These are phyloP conservation scores for Bovichtus diacanthus DNA, from an alignment of 2,797 vertebrate species.

Conservation along the genomic window DNA sequence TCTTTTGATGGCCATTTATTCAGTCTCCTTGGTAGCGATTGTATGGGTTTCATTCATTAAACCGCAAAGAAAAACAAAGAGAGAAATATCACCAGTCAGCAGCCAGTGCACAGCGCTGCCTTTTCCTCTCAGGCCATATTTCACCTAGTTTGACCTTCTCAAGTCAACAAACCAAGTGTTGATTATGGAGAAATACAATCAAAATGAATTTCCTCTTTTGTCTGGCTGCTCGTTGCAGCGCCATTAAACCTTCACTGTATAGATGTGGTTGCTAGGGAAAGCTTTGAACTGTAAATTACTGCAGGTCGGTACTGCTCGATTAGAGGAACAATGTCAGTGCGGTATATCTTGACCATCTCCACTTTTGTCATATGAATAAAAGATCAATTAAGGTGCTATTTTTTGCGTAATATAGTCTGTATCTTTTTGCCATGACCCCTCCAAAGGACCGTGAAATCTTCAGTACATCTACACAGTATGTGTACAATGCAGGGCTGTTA, in stretches of 20 bases:
- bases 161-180: conserved; percentile 69
- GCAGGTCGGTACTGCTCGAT: background rate
- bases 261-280: conserved; percentile 44
- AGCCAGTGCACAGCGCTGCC: conserved; percentile 45
- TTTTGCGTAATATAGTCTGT: conserved; percentile 28
- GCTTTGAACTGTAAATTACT: conserved; percentile 41
- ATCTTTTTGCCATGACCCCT: background rate
- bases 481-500: background rate
- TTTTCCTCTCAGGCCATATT: conserved; percentile 53
- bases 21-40: conserved; percentile 80
- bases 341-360: conserved; percentile 1
- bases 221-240: conserved; percentile 25
- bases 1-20: conserved; percentile 71
- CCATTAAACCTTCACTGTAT: conserved; percentile 39
- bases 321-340: background rate
- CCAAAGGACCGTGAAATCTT: conserved; percentile 14
- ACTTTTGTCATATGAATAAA: conserved; percentile 36
- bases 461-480: background rate
- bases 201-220: conserved; percentile 55
- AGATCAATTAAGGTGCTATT: conserved; percentile 28
- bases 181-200: conserved; percentile 62
- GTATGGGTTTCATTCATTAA: conserved; percentile 75
- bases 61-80: conserved; percentile 66
- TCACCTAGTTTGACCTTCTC: conserved; percentile 72
- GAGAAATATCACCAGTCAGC: conserved; percentile 80